Conservation (phyloP, 64 coral and sea anemone species). For the Montipora cactus region DNA sequence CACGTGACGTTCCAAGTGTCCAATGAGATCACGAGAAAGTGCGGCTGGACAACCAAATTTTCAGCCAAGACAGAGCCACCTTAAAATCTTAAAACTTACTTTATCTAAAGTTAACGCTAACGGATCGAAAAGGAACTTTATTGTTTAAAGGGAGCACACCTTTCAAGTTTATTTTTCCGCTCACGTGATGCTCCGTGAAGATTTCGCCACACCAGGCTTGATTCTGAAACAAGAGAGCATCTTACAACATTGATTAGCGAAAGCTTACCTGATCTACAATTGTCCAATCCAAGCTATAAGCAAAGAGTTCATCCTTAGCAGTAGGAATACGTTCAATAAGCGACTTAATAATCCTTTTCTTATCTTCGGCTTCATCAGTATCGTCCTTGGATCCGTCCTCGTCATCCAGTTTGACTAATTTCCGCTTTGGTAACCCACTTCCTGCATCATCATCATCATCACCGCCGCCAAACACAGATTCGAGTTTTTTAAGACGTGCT, state of each 20-base stretch:
- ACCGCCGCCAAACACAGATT: slow-evolving; percentile 84
- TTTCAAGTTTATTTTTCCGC: not conserved
- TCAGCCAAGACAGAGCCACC: slow-evolving; percentile 39
- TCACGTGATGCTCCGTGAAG: slow-evolving; percentile 16
- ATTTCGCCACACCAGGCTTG: not conserved
- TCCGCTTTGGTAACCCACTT: slow-evolving; percentile 50
- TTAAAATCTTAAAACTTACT: slow-evolving; percentile 30
- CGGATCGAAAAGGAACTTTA: not conserved
- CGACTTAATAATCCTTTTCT: slow-evolving; percentile 97
- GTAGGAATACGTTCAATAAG: slow-evolving; percentile 99
- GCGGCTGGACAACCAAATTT: slow-evolving; percentile 23
- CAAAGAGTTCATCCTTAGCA: slow-evolving; percentile 99
- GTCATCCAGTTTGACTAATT: slow-evolving; percentile 93
- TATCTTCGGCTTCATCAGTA: slow-evolving; percentile 90
- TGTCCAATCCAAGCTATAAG: slow-evolving; percentile 97
- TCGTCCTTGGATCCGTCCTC: slow-evolving; percentile 79
- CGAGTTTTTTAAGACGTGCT: slow-evolving; percentile 87
- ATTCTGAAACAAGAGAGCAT: not conserved
- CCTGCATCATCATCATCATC: slow-evolving; percentile 86
- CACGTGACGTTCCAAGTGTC: slow-evolving; percentile 30
- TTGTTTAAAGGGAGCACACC: not conserved
- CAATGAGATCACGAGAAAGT: slow-evolving; percentile 32
- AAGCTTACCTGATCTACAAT: slow-evolving; percentile 95
- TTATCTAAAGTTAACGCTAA: not conserved
- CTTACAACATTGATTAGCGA: not conserved